These are phyloP conservation scores for Peromyscus polionotus DNA, from an alignment of 2,113 vertebrate genomes.

Conservation along the genomic window DNA sequence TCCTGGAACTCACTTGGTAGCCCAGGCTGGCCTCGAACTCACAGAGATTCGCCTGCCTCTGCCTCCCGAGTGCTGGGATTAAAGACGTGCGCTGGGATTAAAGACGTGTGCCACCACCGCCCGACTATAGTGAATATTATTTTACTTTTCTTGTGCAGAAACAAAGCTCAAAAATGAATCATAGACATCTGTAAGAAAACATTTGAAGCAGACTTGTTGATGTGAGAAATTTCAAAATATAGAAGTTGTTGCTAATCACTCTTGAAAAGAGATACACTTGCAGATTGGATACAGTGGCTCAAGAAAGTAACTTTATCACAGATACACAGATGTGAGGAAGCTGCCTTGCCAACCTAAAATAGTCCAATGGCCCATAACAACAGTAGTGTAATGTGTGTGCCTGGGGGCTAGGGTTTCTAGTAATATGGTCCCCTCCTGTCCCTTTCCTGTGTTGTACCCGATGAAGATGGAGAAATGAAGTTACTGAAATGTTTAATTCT, in stretches of 20 bases:
- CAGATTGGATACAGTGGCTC: constrained; percentile 5
- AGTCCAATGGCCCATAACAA: neutral
- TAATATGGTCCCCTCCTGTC: neutral
- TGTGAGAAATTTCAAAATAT: constrained; percentile 55
- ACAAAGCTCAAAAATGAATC: constrained; percentile 13
- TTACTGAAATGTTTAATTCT: constrained; percentile 32
- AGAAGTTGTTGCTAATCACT: constrained; percentile 44
- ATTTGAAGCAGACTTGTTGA: constrained; percentile 21
- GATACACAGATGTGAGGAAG: constrained; percentile 43
- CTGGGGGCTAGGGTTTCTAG: neutral
- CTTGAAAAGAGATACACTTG: constrained; percentile 44
- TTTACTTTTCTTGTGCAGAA: constrained; percentile 44
- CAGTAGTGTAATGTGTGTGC: neutral
- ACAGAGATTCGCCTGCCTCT: too few species aligned
- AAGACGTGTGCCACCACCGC: too few species aligned
- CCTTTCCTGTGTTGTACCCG: constrained; percentile 8
- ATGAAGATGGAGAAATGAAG: constrained; percentile 45
- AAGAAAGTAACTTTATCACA: neutral
- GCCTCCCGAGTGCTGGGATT: too few species aligned
- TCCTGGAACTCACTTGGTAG: too few species aligned
- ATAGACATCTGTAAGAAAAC: neutral
- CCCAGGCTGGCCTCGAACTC: too few species aligned
- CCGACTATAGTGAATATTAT: neutral
- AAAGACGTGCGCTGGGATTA: too few species aligned
- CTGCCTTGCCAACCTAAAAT: neutral